Evolutionary conservation across 2,888 invertebrate species (phyloP).

Genomic region (Chironomus riparius): DNA sequence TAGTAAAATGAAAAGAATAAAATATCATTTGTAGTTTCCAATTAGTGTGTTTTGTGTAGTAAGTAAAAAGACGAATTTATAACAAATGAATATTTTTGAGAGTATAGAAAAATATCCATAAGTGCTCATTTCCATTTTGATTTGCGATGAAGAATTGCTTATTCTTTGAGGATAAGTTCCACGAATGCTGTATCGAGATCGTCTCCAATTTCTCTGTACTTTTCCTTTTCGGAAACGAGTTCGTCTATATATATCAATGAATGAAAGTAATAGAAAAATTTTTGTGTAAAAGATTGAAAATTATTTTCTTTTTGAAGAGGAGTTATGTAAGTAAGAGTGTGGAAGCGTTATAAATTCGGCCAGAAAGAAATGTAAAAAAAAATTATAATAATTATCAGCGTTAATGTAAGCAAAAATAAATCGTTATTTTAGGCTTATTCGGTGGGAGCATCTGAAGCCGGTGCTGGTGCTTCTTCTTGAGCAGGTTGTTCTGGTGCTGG

Average conservation of each 20-base stretch:
- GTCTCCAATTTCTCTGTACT: constrained; percentile 99
- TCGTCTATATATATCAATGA: constrained; percentile 59
- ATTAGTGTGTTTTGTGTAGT: no score
- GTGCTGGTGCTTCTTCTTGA: constrained; percentile 31
- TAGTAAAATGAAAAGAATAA: no score
- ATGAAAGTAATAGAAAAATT: constrained; percentile 32
- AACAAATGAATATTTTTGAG: no score
- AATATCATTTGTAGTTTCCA: no score
- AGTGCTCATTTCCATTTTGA: background rate
- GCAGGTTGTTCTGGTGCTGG: constrained; percentile 29
- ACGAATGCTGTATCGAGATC: constrained; percentile 99
- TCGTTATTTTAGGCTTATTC: constrained; percentile 31
- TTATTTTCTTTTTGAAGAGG: background rate
- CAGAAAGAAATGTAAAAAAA: no score
- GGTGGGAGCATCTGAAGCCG: constrained; percentile 31
- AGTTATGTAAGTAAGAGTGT: no score
- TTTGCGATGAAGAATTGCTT: constrained; percentile 34
- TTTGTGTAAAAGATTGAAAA: constrained; percentile 27
- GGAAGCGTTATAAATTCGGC: no score
- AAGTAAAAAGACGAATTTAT: no score
- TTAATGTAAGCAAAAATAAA: background rate
- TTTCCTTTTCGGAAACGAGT: constrained; percentile 94
- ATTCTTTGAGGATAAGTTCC: constrained; percentile 73
- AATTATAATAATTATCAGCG: background rate
- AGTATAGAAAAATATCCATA: background rate